phyloP scores from a whole-genome alignment of 2,113 vertebrate genomes.

The Odocoileus hemionus region DNA sequence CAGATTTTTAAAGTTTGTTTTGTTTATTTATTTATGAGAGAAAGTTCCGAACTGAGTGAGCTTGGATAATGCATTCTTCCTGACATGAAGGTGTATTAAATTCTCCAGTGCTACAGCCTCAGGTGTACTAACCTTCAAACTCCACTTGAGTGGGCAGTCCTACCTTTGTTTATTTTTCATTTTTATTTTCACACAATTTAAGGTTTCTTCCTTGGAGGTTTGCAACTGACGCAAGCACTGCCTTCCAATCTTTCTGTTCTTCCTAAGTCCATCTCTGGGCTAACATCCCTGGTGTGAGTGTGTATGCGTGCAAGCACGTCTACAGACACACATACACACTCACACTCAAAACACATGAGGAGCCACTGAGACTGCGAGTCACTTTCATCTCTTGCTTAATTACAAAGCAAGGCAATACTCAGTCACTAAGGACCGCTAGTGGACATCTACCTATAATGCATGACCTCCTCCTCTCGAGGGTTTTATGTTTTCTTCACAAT shows the following conservation, averaged over 20 bases:
- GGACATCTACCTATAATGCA: conserved; percentile 77
- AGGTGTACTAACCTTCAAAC: conserved; percentile 38
- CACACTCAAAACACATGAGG: not conserved
- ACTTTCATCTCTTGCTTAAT: conserved; percentile 76
- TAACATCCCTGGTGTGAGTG: not conserved
- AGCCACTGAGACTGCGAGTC: conserved; percentile 38
- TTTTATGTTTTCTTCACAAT: conserved; percentile 47
- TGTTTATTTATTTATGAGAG: conserved; percentile 55
- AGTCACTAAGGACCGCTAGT: conserved; percentile 82
- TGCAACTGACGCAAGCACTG: not conserved
- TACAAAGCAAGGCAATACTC: conserved; percentile 68
- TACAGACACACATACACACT: not conserved
- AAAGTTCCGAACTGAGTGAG: conserved; percentile 52
- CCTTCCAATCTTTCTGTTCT: not conserved
- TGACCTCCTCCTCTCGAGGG: conserved; percentile 64
- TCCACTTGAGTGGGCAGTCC: not conserved
- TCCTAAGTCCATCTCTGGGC: not conserved
- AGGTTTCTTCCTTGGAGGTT: not conserved
- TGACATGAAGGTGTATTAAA: conserved; percentile 8
- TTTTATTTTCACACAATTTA: conserved; percentile 35
- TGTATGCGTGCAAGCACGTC: not conserved
- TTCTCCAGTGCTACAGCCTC: not conserved
- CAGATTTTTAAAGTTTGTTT: conserved; percentile 66
- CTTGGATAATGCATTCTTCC: conserved; percentile 23
- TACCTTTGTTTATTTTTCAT: conserved; percentile 70